Evolutionary conservation across 2,797 vertebrate genomes (phyloP).

Genomic region (Bovichtus diacanthus): DNA sequence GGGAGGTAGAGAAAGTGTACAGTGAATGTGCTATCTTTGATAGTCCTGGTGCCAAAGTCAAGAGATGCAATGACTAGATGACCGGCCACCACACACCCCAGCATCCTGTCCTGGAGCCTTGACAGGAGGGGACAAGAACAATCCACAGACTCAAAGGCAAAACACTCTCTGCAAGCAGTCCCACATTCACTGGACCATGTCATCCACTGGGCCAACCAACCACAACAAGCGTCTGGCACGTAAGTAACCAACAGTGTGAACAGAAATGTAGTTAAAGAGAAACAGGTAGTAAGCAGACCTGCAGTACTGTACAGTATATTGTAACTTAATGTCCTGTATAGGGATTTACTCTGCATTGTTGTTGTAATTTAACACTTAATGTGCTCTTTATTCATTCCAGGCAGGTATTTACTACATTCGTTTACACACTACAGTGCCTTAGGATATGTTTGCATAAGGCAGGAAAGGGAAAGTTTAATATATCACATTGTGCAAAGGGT

Average conservation of each 20-base stretch:
- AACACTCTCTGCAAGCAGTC: slow-evolving; percentile 37
- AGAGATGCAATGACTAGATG: slow-evolving; percentile 69
- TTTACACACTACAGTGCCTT: background rate
- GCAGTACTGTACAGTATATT: background rate
- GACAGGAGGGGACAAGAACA: slow-evolving; percentile 61
- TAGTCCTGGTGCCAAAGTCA: slow-evolving; percentile 41
- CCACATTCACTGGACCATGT: slow-evolving; percentile 74
- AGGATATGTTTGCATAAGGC: background rate
- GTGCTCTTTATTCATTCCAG: background rate
- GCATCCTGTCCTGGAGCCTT: slow-evolving; percentile 72
- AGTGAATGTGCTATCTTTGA: slow-evolving; percentile 34
- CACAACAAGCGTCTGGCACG: slow-evolving; percentile 80
- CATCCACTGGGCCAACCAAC: slow-evolving; percentile 77
- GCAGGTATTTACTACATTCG: background rate
- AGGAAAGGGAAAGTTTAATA: background rate
- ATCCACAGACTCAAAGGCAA: slow-evolving; percentile 40
- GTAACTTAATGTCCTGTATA: slow-evolving; percentile 6
- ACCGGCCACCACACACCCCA: slow-evolving; percentile 54
- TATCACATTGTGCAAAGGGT: background rate
- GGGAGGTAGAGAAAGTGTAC: slow-evolving; percentile 25
- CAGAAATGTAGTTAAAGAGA: slow-evolving; percentile 12
- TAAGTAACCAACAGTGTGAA: slow-evolving; percentile 65
- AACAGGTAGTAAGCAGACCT: slow-evolving; percentile 4
- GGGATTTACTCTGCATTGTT: background rate
- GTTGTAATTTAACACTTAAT: background rate